Evolutionary conservation across 2,888 invertebrate species (phyloP).

Genomic region (Merodon equestris): DNA sequence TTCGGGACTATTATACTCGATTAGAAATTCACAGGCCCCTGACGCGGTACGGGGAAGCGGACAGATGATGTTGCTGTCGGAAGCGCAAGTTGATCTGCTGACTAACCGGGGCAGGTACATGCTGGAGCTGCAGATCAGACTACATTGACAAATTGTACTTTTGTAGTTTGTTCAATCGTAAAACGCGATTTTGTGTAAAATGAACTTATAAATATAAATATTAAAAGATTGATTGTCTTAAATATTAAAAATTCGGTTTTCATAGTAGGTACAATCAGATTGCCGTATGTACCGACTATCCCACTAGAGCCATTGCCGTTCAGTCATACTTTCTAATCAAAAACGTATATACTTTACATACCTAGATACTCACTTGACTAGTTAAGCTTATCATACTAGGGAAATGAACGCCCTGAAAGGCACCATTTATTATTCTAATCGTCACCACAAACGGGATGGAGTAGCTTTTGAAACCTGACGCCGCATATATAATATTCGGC

Average conservation of each 20-base stretch:
- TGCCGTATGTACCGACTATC: too few relatives aligned
- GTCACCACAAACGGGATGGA: slow-evolving; percentile 81
- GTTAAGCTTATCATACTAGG: slow-evolving; percentile 86
- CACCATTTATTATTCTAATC: slow-evolving; percentile 82
- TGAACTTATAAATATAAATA: too few relatives aligned
- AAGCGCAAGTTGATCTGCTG: slow-evolving; percentile 69
- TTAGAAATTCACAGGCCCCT: slow-evolving; percentile 70
- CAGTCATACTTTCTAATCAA: too few relatives aligned
- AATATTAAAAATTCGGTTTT: too few relatives aligned
- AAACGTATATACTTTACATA: too few relatives aligned
- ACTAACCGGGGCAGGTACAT: slow-evolving; percentile 72
- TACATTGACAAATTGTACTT: slow-evolving; percentile 58
- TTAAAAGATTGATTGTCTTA: too few relatives aligned
- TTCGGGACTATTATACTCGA: slow-evolving; percentile 73
- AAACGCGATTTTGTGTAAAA: too few relatives aligned
- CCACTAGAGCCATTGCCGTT: too few relatives aligned
- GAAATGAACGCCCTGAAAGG: slow-evolving; percentile 85
- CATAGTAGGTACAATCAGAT: too few relatives aligned
- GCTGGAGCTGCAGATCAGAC: slow-evolving; percentile 71
- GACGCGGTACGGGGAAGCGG: slow-evolving; percentile 71
- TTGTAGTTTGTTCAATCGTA: too few relatives aligned
- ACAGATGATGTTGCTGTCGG: slow-evolving; percentile 71
- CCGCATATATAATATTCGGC: slow-evolving; percentile 80
- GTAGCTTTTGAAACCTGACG: slow-evolving; percentile 75
- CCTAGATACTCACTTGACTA: slow-evolving; percentile 78